Evolutionary conservation across 2,113 vertebrate genomes (phyloP).

Genomic region (Cettia cetti): DNA sequence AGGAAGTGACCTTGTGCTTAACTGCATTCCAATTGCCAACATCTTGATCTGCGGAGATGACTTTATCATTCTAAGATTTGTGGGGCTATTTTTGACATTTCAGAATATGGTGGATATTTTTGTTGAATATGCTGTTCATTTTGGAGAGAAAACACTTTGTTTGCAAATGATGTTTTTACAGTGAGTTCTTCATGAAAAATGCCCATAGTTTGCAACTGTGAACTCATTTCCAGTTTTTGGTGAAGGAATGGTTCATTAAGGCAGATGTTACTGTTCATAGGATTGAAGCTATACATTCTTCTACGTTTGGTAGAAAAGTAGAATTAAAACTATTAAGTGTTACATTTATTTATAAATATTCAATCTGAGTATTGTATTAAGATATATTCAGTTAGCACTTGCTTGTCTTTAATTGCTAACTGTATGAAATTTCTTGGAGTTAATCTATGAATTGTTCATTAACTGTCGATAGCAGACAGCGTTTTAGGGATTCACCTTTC

Average conservation of each 20-base stretch:
- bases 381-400: not conserved
- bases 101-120: not conserved
- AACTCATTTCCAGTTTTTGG: not conserved
- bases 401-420: not conserved
- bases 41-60: not conserved
- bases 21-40: not conserved
- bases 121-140: not conserved
- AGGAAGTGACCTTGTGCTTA: conserved; percentile 14
- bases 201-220: not conserved
- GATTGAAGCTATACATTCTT: not conserved
- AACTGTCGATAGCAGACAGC: not conserved
- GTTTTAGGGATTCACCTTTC: not conserved
- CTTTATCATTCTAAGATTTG: not conserved
- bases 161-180: not conserved
- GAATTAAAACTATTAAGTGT: not conserved
- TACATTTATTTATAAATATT: not conserved
- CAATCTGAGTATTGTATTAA: not conserved
- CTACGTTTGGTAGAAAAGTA: not conserved
- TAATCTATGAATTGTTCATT: not conserved
- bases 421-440: not conserved
- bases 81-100: not conserved
- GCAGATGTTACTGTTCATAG: not conserved
- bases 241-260: not conserved
- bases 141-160: not conserved
- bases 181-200: not conserved